Percentiles rank a stretch among this genome's conserved stretches.
Conservation (phyloP, 2,888 invertebrate genomes). For the Stenchaetothrips biformis region DNA sequence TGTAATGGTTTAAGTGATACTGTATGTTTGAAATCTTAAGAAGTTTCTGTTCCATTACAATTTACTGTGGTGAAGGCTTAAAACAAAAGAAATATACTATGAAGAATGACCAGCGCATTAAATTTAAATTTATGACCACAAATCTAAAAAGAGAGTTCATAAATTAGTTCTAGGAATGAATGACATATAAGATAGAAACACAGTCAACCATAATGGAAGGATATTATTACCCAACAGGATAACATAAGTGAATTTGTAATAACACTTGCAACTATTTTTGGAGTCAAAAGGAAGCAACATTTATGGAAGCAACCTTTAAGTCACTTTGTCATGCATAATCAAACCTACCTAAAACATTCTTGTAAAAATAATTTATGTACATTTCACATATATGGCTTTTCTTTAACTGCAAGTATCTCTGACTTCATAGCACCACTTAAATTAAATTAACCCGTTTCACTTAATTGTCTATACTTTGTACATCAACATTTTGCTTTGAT, state of each 20-base stretch:
- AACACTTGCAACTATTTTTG: neutral
- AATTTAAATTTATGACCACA: no score
- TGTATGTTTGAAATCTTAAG: neutral
- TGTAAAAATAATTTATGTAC: constrained; percentile 20
- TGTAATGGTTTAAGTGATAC: neutral
- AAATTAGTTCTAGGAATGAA: neutral
- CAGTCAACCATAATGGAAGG: no score
- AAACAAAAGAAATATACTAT: neutral
- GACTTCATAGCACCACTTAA: constrained; percentile 18
- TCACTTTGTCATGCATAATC: neutral
- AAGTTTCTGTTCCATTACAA: neutral
- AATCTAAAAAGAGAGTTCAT: neutral
- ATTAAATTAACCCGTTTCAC: constrained; percentile 22
- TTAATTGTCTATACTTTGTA: constrained; percentile 9
- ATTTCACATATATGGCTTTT: constrained; percentile 14
- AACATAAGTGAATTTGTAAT: neutral
- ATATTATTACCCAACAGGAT: neutral
- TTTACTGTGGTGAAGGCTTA: neutral
- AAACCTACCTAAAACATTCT: neutral
- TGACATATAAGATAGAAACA: neutral
- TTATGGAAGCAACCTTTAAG: neutral
- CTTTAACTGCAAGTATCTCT: neutral
- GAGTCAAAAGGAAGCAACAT: neutral
- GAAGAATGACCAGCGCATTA: no score
- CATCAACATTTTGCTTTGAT: neutral